Evolutionary conservation across 1,140 invertebrate genomes (phyloP).

Genomic region (Agrilus planipennis): DNA sequence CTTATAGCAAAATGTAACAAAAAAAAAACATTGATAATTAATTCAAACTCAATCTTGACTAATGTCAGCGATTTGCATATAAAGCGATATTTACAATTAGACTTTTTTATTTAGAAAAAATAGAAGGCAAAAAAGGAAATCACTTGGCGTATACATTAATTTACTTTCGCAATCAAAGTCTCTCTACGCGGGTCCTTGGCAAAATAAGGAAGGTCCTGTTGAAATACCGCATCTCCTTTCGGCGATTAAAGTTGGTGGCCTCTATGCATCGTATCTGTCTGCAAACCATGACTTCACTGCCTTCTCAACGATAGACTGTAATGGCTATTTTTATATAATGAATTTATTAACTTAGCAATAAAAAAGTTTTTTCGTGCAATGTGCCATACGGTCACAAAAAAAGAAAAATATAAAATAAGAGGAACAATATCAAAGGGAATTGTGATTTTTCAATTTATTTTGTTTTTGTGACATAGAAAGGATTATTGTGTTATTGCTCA

Average conservation of each 20-base stretch:
- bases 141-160: not conserved
- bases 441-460: too few relatives aligned
- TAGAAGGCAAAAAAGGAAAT: constrained; percentile 1
- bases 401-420: too few relatives aligned
- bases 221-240: constrained; percentile 8
- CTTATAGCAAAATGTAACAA: not conserved
- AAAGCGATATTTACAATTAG: too few relatives aligned
- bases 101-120: too few relatives aligned
- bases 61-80: too few relatives aligned
- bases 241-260: constrained; percentile 11
- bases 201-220: constrained; percentile 6
- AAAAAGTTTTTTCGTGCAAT: too few relatives aligned
- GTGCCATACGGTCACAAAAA: too few relatives aligned
- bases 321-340: constrained; percentile 11
- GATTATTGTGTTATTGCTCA: too few relatives aligned
- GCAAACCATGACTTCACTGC: constrained; percentile 10
- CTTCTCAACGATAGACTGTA: constrained; percentile 10
- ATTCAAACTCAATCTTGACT: too few relatives aligned
- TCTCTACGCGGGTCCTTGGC: constrained; percentile 3
- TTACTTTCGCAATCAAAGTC: not conserved
- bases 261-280: constrained; percentile 6
- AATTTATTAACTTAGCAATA: constrained; percentile 9
- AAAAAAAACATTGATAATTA: not conserved
- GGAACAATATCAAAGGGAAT: too few relatives aligned
- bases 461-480: too few relatives aligned